These are phyloP conservation scores for Drosophila tani DNA, from an alignment of 1,140 invertebrate species.

Conservation along the genomic window DNA sequence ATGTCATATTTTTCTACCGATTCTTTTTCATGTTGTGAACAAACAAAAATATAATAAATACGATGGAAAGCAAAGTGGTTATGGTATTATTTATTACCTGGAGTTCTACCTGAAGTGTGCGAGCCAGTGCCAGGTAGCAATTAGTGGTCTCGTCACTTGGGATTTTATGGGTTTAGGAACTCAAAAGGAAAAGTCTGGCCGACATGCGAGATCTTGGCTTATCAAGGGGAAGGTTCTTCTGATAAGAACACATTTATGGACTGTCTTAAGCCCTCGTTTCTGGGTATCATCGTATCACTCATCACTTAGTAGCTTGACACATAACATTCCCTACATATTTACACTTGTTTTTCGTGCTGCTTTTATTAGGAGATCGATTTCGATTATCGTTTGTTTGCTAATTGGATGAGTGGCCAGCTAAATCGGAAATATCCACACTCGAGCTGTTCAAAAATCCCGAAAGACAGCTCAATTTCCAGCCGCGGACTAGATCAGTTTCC, in stretches of 20 bases:
- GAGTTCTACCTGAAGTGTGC: constrained; percentile 28
- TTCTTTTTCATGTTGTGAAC: constrained; percentile 81
- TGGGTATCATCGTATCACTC: constrained; percentile 33
- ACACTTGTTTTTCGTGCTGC: constrained; percentile 27
- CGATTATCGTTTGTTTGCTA: constrained; percentile 64
- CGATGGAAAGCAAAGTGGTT: constrained; percentile 40
- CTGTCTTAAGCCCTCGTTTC: constrained; percentile 22
- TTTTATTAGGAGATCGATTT: constrained; percentile 55
- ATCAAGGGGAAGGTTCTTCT: not conserved
- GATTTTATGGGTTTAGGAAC: constrained; percentile 29
- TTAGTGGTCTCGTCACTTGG: constrained; percentile 26
- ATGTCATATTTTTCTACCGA: constrained; percentile 82
- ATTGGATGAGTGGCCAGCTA: constrained; percentile 53
- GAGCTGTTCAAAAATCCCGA: constrained; percentile 49
- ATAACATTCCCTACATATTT: constrained; percentile 15
- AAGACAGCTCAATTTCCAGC: constrained; percentile 43
- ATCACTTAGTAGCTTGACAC: constrained; percentile 4
- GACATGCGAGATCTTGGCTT: constrained; percentile 22
- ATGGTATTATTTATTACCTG: constrained; percentile 23
- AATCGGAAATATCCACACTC: constrained; percentile 49
- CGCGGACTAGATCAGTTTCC: constrained; percentile 49
- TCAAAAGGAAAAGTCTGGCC: constrained; percentile 9
- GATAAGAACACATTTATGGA: constrained; percentile 44
- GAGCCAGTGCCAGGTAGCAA: constrained; percentile 50
- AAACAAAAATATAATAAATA: constrained; percentile 51